These are phyloP conservation scores for Therioaphis trifolii DNA, from an alignment of 2,888 invertebrate species.

Conservation along the genomic window DNA sequence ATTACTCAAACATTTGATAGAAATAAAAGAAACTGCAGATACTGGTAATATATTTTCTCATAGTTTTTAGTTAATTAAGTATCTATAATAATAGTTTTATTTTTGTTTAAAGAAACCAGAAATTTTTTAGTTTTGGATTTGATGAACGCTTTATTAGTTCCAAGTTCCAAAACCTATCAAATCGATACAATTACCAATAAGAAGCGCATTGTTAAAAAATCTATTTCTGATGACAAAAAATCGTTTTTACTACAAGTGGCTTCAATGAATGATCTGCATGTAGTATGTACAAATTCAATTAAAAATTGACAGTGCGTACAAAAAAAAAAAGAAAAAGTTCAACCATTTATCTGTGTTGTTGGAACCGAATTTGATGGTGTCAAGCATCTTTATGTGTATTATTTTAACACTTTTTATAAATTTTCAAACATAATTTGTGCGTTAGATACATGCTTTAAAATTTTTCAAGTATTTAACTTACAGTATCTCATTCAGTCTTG, in stretches of 20 bases:
- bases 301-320: conserved; percentile 8
- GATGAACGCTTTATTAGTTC: conserved; percentile 19
- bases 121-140: conserved; percentile 23
- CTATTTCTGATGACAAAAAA: not conserved
- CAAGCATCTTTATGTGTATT: conserved; percentile 29
- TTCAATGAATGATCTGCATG: not conserved
- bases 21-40: conserved; percentile 15
- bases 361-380: not conserved
- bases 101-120: conserved; percentile 7
- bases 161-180: not conserved
- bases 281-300: conserved; percentile 27
- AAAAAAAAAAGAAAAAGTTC: conserved; percentile 19
- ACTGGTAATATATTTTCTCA: not conserved
- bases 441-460: conserved; percentile 11
- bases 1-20: not conserved
- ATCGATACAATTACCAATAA: not conserved
- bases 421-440: not conserved
- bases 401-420: conserved; percentile 34
- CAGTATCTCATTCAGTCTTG: not conserved
- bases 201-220: not conserved
- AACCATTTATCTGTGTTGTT: not conserved
- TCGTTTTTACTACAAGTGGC: not conserved
- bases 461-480: conserved; percentile 21
- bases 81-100: not conserved
- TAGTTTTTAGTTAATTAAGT: not conserved